A percentile compares a stretch with the other conserved stretches of the same genome.
phyloP scores from a whole-genome alignment of 1,140 invertebrate species.

The Zaprionus lachaisei region DNA sequence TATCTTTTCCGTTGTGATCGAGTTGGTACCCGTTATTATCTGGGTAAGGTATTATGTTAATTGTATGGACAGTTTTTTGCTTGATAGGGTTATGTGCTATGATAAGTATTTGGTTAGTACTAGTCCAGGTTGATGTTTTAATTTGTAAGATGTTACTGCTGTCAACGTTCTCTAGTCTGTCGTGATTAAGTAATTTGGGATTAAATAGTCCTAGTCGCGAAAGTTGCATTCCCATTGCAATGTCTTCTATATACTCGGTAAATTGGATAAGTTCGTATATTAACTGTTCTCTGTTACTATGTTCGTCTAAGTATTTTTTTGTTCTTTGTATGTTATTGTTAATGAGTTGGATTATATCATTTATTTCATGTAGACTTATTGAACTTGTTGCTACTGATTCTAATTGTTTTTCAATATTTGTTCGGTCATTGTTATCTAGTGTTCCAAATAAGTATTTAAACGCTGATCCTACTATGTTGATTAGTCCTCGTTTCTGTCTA shows the following conservation, averaged over 20 bases:
- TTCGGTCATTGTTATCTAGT: neutral
- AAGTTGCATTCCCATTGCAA: no score
- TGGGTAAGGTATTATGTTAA: conserved; percentile 2
- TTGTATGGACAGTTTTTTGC: conserved; percentile 1
- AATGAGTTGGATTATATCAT: conserved; percentile 6
- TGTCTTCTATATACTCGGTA: no score
- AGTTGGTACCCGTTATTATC: neutral
- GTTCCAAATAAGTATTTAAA: conserved; percentile 8
- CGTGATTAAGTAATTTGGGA: neutral
- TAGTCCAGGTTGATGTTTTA: conserved; percentile 32
- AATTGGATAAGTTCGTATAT: no score
- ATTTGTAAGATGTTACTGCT: neutral
- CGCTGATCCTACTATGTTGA: no score
- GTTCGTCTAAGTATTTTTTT: no score
- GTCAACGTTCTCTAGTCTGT: conserved; percentile 2
- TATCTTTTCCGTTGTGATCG: neutral
- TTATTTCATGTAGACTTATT: conserved; percentile 25
- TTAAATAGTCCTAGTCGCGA: neutral
- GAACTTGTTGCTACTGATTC: conserved; percentile 21
- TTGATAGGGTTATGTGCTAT: conserved; percentile 18
- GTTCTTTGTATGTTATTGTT: no score
- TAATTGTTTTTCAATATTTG: conserved; percentile 1
- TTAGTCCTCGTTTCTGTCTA: no score
- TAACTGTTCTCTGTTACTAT: no score
- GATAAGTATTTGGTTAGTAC: conserved; percentile 16